Evolutionary conservation across 2,888 invertebrate genomes (phyloP), one percentile per base, ranked within the genome.

Genomic region (Pasiphila rectangulata): DNA sequence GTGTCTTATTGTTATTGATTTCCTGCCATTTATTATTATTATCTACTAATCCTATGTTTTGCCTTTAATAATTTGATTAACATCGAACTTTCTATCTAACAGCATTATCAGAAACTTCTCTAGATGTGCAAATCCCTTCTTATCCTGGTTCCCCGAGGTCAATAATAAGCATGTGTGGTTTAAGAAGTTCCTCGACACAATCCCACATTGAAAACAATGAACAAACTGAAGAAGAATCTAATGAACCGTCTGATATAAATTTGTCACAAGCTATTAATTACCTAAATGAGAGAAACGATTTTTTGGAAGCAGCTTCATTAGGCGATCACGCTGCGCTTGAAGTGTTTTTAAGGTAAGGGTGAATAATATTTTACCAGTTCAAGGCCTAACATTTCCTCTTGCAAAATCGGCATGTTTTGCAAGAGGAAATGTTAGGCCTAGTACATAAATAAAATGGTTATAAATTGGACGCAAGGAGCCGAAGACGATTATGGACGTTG

Each of bases 291-390:
- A 81, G 83, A 46, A 69, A 71, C 10, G 72, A 71, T 0, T 73
- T 81, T 15, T 60, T 85, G 17, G 56, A 72, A 15, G 81, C 83
- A 42, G 85, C 85, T 20, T 85, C 82, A 64, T 58, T 66, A 19
- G 82, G 79, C 19, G 71, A 84, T 55, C 56, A 64, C 20, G 56
- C 56, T 3, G 37, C 55, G 23, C 57, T 84, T 34, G 60, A 65
- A 51, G 54, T 57, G 13, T 58, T 77, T 34, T 57, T 84, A 48
- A 63, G 68, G 84, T 83, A 59, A 61, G 16, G 39, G 2, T 25
- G 10, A 10, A 25, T 25, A 12, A 27, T 27, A 7, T 27, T 15
- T 20, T 2, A 7, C n/a, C n/a, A n/a, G n/a, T n/a, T n/a, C n/a
- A n/a, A n/a, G n/a, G n/a, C n/a, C n/a, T n/a, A n/a, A n/a, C n/a